Evolutionary conservation across 2,888 invertebrate genomes (phyloP).

Genomic region (Ptilodon capucinus): DNA sequence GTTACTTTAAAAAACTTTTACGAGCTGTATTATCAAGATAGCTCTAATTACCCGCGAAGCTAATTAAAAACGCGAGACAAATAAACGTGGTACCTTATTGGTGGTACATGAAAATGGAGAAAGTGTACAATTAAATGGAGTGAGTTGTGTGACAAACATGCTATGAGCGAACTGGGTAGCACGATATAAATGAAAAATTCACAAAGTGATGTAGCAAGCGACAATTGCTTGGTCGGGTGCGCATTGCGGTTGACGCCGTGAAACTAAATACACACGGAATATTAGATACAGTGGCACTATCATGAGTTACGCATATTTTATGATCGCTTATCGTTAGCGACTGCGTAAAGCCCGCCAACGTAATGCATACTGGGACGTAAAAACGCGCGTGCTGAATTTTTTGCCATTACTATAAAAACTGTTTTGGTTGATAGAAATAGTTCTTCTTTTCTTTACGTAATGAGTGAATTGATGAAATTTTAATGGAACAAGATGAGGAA

Average conservation of each 20-base stretch:
- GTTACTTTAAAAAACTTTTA: no score
- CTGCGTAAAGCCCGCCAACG: no score
- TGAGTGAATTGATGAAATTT: no score
- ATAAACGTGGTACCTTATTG: conserved; percentile 8
- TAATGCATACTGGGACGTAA: no score
- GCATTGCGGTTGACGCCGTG: conserved; percentile 53
- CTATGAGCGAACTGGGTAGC: conserved; percentile 12
- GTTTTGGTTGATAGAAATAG: no score
- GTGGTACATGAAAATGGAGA: conserved; percentile 15
- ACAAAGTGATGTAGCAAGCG: conserved; percentile 12
- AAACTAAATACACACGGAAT: conserved; percentile 18
- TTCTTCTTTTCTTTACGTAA: no score
- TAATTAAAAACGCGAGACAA: conserved; percentile 11
- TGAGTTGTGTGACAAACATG: conserved; percentile 26
- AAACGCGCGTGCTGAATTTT: no score
- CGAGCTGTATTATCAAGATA: no score
- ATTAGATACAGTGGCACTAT: background rate
- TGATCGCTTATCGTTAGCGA: background rate
- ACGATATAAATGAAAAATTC: conserved; percentile 33
- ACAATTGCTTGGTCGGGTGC: conserved; percentile 38
- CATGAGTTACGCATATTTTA: no score
- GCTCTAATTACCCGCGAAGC: background rate
- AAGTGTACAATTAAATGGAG: conserved; percentile 21
- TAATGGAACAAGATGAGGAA: no score
- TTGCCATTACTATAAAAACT: no score